Evolutionary conservation across 2,797 vertebrate species (phyloP).

Genomic region (Miichthys miiuy): DNA sequence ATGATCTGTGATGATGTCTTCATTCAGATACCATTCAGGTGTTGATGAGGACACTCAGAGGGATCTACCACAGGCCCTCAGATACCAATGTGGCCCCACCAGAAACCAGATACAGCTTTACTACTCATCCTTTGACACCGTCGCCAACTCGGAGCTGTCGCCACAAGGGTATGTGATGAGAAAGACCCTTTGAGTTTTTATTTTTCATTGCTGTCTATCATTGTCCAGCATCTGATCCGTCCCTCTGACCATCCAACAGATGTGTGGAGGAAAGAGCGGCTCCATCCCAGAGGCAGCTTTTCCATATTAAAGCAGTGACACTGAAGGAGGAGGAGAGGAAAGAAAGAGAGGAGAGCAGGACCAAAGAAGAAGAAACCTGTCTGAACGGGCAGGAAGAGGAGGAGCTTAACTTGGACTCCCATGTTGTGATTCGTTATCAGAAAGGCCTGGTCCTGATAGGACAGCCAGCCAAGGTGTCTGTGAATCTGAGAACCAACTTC

Average conservation of each 20-base stretch:
- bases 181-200: neutral
- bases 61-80: conserved; percentile 37
- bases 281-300: conserved; percentile 73
- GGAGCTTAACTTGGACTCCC: conserved; percentile 77
- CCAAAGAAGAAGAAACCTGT: conserved; percentile 60
- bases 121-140: conserved; percentile 71
- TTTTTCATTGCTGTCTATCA: neutral
- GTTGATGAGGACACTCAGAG: neutral
- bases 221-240: conserved; percentile 10
- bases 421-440: conserved; percentile 77
- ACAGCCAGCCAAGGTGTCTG: conserved; percentile 73
- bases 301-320: conserved; percentile 71
- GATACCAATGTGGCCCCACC: conserved; percentile 23
- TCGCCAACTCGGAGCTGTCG: conserved; percentile 41
- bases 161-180: conserved; percentile 41
- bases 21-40: conserved; percentile 43
- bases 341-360: conserved; percentile 33
- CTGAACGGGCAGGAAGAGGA: conserved; percentile 57
- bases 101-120: conserved; percentile 80
- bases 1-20: neutral
- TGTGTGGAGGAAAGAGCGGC: conserved; percentile 69
- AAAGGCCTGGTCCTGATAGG: conserved; percentile 76
- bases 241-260: conserved; percentile 16
- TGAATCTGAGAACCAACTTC: conserved; percentile 80
- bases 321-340: conserved; percentile 49